Base-by-base conservation (phyloP, 2,113 vertebrate species). In the Oophaga pumilio region DNA sequence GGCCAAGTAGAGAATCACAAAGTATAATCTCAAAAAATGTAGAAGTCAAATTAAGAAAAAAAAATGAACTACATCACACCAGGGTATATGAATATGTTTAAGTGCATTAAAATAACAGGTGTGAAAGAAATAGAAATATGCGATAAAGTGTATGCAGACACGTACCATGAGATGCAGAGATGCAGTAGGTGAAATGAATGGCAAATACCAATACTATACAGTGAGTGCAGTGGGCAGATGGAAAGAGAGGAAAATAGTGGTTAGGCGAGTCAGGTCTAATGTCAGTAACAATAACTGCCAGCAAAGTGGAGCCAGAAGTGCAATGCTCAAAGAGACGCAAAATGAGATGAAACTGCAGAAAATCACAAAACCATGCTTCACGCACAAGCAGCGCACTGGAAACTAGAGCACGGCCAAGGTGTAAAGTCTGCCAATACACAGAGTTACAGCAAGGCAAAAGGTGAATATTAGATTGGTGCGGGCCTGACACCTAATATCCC, bases 131-230 rank as follows among this genome's bases (percentile, higher is more conserved):
- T 33, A 87, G n/a, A 74, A 28, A 33, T 18, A 73, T 20, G 43
- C 15, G 33, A 74, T 24, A 86, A 90, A 90, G 74, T 69, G 91
- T 90, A 71, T 81, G 90, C 91, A 90, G 84, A 92, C 90, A 95
- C 92, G 92, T 93, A 95, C 93, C 92, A 94, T 94, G 92, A 95
- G 93, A 93, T 92, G 94, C 91, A 94, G 85, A 94, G 92, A 94
- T 92, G 92, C 93, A 90, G 93, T 94, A 94, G 92, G 91, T 93
- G 91, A 94, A 94, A 95, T 91, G 91, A 95, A 94, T 92, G 91
- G 92, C 93, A 93, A 94, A 93, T 94, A 94, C 91, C 92, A 95
- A 92, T 93, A 94, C 93, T 92, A 93, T 80, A 92, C 90, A 95
- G 93, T 93, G 91, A 95, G 92, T 94, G 92, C 92, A 94, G 92